Evolutionary conservation across 2,797 vertebrate genomes (phyloP).

Genomic region (Ataeniobius toweri): DNA sequence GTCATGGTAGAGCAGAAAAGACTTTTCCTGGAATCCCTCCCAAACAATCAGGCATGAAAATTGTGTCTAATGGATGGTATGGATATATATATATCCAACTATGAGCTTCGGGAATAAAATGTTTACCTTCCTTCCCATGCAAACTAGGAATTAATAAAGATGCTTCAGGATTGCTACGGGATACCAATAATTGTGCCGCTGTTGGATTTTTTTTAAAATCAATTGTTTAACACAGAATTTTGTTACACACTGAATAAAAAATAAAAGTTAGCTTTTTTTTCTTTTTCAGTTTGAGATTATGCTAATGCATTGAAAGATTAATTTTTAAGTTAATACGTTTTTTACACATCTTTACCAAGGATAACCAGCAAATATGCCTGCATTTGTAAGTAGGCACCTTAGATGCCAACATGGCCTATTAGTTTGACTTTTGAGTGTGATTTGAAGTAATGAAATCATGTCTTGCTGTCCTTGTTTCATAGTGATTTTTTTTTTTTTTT

Average conservation of each 20-base stretch:
- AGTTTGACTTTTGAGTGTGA: slow-evolving; percentile 41
- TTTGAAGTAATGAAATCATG: slow-evolving; percentile 37
- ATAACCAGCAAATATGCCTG: not conserved
- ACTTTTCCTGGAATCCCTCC: not conserved
- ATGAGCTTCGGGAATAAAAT: not conserved
- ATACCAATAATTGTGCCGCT: not conserved
- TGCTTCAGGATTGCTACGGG: not conserved
- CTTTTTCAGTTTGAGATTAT: not conserved
- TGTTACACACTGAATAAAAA: not conserved
- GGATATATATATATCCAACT: not conserved
- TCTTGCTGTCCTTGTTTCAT: slow-evolving; percentile 22
- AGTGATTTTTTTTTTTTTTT: slow-evolving; percentile 37
- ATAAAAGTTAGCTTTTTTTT: not conserved
- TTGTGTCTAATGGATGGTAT: not conserved
- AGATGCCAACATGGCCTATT: slow-evolving; percentile 55
- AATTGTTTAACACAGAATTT: not conserved
- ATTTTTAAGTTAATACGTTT: not conserved
- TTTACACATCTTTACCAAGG: not conserved
- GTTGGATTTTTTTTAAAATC: not conserved
- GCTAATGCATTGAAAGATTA: not conserved
- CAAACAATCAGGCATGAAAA: not conserved
- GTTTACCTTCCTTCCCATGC: too few relatives aligned
- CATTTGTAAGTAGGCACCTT: slow-evolving; percentile 4
- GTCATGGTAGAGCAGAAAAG: not conserved
- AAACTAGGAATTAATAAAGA: not conserved